phyloP scores from a whole-genome alignment of 2,113 vertebrate species.

The Nothoprocta pentlandii region DNA sequence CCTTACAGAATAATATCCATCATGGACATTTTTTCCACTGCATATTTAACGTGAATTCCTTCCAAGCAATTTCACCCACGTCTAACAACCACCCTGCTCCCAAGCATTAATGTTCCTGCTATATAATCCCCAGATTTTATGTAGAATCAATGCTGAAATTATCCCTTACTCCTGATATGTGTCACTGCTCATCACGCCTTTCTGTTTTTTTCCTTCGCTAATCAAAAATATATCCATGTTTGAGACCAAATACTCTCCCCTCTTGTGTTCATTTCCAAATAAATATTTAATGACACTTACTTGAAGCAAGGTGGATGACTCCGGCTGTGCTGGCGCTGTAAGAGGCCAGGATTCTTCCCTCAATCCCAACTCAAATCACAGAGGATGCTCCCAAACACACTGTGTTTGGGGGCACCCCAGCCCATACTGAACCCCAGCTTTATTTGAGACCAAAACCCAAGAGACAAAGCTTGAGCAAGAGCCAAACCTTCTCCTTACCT shows the following conservation, averaged over 20 bases:
- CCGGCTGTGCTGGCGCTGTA: no score
- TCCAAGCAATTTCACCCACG: not conserved
- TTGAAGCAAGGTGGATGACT: not conserved
- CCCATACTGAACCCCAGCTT: rapidly evolving
- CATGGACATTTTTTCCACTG: not conserved
- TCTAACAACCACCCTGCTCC: not conserved
- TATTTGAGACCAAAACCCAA: no score
- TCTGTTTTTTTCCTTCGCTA: not conserved
- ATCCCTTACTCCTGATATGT: not conserved
- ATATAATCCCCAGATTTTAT: not conserved
- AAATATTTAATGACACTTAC: not conserved
- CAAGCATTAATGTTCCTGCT: not conserved
- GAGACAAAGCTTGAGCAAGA: rapidly evolving
- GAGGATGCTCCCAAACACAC: not conserved
- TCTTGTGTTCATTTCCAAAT: not conserved
- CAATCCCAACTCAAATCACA: no score
- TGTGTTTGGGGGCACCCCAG: not conserved
- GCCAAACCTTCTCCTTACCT: not conserved
- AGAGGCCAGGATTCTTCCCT: not conserved
- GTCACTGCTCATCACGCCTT: not conserved
- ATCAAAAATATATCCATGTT: not conserved
- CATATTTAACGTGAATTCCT: not conserved
- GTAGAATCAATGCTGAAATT: not conserved
- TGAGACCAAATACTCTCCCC: not conserved
- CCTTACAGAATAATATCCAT: no score